These are phyloP conservation scores for Parapsyche elsis DNA, from an alignment of 1,140 invertebrate genomes.

Conservation along the genomic window DNA sequence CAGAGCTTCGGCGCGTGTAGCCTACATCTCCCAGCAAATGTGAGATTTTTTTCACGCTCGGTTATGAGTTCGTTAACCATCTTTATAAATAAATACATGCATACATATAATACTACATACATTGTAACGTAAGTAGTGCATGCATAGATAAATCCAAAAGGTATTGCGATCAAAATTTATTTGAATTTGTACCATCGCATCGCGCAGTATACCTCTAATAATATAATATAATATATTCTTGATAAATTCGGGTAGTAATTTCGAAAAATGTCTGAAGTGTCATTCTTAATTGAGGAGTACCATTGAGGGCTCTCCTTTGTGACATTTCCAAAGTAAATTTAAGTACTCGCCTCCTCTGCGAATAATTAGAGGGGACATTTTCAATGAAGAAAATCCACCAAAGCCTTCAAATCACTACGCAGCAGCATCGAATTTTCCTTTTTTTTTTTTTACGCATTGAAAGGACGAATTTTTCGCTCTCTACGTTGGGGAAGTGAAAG, in stretches of 20 bases:
- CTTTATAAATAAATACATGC: no score
- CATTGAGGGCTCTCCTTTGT: constrained; percentile 40
- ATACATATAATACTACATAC: no score
- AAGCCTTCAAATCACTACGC: constrained; percentile 19
- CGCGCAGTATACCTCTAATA: not conserved
- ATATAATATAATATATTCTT: not conserved
- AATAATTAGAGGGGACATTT: constrained; percentile 34
- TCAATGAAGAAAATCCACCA: constrained; percentile 31
- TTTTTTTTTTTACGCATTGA: not conserved
- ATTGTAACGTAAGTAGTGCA: no score
- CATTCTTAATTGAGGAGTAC: constrained; percentile 48
- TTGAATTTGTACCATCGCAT: no score
- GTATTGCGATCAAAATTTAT: no score
- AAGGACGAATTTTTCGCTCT: no score
- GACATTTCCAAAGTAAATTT: constrained; percentile 53
- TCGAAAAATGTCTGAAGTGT: constrained; percentile 33
- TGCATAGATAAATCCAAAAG: no score
- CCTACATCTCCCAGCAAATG: constrained; percentile 10
- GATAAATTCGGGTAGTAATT: constrained; percentile 20
- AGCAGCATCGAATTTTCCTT: not conserved
- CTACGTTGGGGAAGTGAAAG: no score
- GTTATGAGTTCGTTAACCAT: no score
- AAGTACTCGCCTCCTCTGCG: constrained; percentile 45
- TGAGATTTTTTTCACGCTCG: no score
- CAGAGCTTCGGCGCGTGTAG: not conserved